Percentiles rank a stretch among this genome's conserved stretches.
Conservation (phyloP, 2,888 invertebrate species). For the Campopleginae sp. region DNA sequence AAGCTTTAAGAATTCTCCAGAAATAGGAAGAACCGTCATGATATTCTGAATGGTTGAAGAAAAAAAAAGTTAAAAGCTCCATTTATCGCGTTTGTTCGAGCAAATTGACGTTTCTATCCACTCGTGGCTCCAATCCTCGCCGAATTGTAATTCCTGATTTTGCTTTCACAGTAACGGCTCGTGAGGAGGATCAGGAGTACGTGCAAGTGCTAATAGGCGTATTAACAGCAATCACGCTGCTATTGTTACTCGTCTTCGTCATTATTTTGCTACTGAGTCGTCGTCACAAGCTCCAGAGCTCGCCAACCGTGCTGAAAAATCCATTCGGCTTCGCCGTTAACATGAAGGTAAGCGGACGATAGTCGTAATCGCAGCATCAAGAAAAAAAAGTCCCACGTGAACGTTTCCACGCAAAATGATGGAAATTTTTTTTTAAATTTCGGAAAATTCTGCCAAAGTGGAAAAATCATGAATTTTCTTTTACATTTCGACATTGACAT, state of each 20-base stretch:
- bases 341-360: slow-evolving; percentile 86
- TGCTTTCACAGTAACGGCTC: slow-evolving; percentile 85
- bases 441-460: not conserved
- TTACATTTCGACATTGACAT: not conserved
- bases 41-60: not conserved
- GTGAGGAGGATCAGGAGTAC: slow-evolving; percentile 86
- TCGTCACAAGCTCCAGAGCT: slow-evolving; percentile 87
- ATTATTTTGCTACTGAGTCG: slow-evolving; percentile 87
- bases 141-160: slow-evolving; percentile 38
- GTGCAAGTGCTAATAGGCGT: slow-evolving; percentile 88
- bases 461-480: not conserved
- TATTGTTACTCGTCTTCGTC: slow-evolving; percentile 87
- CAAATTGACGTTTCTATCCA: slow-evolving; percentile 45
- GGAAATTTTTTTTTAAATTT: too few species aligned
- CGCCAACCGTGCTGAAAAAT: slow-evolving; percentile 87
- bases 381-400: not conserved
- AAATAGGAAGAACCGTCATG: not conserved
- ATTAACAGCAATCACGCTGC: slow-evolving; percentile 88
- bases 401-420: not conserved
- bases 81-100: not conserved
- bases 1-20: not conserved
- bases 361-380: slow-evolving; percentile 12
- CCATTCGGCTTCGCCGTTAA: slow-evolving; percentile 88
- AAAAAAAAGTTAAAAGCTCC: not conserved
- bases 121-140: slow-evolving; percentile 1